These are phyloP conservation scores for Deilephila elpenor DNA, from an alignment of 2,888 invertebrate species.

Conservation along the genomic window DNA sequence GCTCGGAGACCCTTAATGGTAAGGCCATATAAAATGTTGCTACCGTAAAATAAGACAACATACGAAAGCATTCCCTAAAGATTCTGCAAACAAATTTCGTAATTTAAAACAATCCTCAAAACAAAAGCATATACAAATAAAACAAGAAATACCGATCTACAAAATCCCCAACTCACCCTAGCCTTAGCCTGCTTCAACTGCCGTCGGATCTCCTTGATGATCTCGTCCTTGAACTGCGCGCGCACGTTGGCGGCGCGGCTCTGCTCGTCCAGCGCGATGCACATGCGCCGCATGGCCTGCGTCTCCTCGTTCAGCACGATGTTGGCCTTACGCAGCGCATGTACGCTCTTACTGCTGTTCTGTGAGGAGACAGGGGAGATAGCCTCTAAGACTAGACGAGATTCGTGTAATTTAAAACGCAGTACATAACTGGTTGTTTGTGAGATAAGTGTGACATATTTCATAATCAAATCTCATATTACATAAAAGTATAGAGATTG, in stretches of 20 bases:
- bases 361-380: constrained; percentile 36
- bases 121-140: background rate
- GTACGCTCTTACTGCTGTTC: constrained; percentile 75
- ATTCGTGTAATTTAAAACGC: background rate
- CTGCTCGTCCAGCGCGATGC: constrained; percentile 83
- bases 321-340: constrained; percentile 84
- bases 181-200: constrained; percentile 83
- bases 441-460: too few relatives aligned
- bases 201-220: constrained; percentile 86
- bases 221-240: constrained; percentile 86
- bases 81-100: too few relatives aligned
- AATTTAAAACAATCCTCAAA: too few relatives aligned
- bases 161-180: constrained; percentile 54
- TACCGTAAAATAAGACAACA: too few relatives aligned
- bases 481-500: too few relatives aligned
- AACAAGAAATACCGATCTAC: too few relatives aligned
- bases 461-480: too few relatives aligned
- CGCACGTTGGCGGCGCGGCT: constrained; percentile 81
- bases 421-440: too few relatives aligned
- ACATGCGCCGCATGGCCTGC: constrained; percentile 78
- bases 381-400: background rate
- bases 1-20: too few relatives aligned
- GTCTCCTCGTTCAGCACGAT: constrained; percentile 84
- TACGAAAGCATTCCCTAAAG: too few relatives aligned
- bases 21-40: too few relatives aligned